These are phyloP conservation scores for Numida meleagris DNA, from an alignment of 2,113 vertebrate genomes.

Conservation along the genomic window DNA sequence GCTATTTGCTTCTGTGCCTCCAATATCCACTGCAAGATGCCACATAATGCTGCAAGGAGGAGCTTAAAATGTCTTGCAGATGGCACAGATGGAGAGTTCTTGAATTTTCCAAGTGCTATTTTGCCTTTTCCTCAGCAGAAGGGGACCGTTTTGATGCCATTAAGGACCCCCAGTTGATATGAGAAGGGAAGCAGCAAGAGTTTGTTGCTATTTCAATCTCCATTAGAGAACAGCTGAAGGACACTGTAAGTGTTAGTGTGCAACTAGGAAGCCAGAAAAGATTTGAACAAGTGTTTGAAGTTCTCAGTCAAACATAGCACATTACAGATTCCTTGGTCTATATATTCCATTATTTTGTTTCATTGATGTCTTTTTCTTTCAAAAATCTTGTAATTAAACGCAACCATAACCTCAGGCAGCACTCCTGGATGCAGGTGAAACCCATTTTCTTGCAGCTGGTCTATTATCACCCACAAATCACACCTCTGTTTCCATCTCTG, in stretches of 20 bases:
- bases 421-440: neutral
- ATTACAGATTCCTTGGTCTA: neutral
- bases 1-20: neutral
- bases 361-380: neutral
- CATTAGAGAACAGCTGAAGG: neutral
- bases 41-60: accelerated
- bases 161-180: neutral
- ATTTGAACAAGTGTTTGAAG: neutral
- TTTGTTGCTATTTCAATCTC: conserved; percentile 4
- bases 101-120: neutral
- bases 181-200: neutral
- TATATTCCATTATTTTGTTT: neutral
- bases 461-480: neutral
- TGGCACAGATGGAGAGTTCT: neutral
- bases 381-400: neutral
- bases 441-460: neutral
- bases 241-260: neutral
- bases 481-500: neutral
- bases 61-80: neutral
- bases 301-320: neutral
- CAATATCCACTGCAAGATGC: accelerated
- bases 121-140: neutral
- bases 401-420: accelerated
- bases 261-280: neutral
- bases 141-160: neutral